Percentiles rank a stretch among this genome's conserved stretches.
These are phyloP conservation scores for Stramonita haemastoma DNA, from an alignment of 2,888 invertebrate species.

Conservation along the genomic window DNA sequence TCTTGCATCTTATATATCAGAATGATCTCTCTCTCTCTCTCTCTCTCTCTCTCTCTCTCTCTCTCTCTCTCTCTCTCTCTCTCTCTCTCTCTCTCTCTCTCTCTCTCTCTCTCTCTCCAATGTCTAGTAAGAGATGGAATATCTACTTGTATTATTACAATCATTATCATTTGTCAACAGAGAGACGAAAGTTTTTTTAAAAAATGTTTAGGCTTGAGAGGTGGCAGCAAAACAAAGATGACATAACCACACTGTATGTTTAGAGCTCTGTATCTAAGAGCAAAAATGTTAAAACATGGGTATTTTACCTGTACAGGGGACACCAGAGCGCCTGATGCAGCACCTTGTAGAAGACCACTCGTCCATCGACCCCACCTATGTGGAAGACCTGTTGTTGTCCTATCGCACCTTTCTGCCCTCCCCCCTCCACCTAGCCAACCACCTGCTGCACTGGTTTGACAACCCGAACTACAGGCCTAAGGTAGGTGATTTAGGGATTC, in stretches of 20 bases:
- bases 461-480: slow-evolving; percentile 62
- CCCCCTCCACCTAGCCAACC: slow-evolving; percentile 90
- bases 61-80: too few species aligned
- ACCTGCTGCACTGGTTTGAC: slow-evolving; percentile 73
- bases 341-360: slow-evolving; percentile 97
- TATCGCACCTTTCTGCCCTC: slow-evolving; percentile 96
- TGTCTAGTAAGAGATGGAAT: too few species aligned
- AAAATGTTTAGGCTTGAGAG: not conserved
- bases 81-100: too few species aligned
- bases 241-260: too few species aligned
- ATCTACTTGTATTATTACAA: too few species aligned
- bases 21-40: too few species aligned
- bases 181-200: too few species aligned
- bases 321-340: slow-evolving; percentile 91
- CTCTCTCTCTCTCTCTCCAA: too few species aligned
- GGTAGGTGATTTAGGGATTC: slow-evolving; percentile 50
- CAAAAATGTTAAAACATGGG: not conserved
- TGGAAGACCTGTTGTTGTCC: slow-evolving; percentile 98
- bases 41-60: too few species aligned
- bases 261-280: not conserved
- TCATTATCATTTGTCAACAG: too few species aligned
- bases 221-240: not conserved
- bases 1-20: too few species aligned
- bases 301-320: slow-evolving; percentile 81
- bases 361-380: slow-evolving; percentile 92